Evolutionary conservation across 2,113 vertebrate species (phyloP).

Genomic region (Osmerus mordax): DNA sequence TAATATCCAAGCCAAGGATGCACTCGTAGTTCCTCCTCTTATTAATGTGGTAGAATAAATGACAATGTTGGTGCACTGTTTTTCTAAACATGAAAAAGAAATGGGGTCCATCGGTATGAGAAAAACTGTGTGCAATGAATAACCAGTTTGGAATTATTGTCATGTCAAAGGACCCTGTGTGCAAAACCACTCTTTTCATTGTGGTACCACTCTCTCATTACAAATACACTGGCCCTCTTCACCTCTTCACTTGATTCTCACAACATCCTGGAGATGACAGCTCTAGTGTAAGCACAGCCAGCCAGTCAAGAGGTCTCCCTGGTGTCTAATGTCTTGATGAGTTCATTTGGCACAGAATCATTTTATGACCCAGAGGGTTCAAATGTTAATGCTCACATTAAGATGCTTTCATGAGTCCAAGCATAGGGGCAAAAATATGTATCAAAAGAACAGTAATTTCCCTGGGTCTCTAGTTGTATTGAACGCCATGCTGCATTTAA

Average conservation of each 20-base stretch:
- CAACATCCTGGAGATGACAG: constrained; percentile 35
- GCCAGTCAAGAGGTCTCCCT: constrained; percentile 19
- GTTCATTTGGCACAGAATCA: constrained; percentile 63
- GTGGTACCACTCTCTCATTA: constrained; percentile 15
- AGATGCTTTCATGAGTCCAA: constrained; percentile 74
- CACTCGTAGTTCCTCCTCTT: too few species aligned
- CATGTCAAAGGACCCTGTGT: constrained; percentile 1
- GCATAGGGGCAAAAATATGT: constrained; percentile 65
- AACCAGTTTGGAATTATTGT: not conserved
- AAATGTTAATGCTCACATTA: constrained; percentile 80
- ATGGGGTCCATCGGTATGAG: constrained; percentile 24
- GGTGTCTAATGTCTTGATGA: constrained; percentile 52
- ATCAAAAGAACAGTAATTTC: constrained; percentile 74
- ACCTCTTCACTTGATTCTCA: constrained; percentile 27
- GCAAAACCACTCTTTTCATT: not conserved
- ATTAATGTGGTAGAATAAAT: too few species aligned
- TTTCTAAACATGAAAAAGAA: not conserved
- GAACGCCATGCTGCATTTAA: constrained; percentile 46
- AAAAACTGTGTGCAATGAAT: constrained; percentile 17
- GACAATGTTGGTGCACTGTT: too few species aligned
- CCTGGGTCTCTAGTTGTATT: constrained; percentile 57
- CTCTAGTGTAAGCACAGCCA: constrained; percentile 26
- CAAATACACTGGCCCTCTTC: constrained; percentile 9
- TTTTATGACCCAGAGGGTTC: constrained; percentile 67
- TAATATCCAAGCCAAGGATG: too few species aligned